phyloP scores from a whole-genome alignment of 2,113 vertebrate species.

The Leptosomus discolor region DNA sequence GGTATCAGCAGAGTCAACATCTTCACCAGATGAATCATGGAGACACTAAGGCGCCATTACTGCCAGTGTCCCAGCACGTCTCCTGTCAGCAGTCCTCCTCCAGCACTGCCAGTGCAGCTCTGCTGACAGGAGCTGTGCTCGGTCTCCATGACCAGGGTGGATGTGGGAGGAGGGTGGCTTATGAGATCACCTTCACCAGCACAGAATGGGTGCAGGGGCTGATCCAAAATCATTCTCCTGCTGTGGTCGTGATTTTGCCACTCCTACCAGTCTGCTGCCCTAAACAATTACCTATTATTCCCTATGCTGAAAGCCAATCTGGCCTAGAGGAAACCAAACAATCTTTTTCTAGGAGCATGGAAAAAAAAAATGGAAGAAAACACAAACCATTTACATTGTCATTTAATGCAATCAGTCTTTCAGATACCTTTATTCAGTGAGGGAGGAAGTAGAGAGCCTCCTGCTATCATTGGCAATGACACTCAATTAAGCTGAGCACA shows the following conservation, averaged over 20 bases:
- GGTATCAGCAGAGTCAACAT: neutral
- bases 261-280: neutral
- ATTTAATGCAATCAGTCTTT: conserved; percentile 22
- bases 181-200: neutral
- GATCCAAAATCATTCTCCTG: neutral
- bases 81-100: neutral
- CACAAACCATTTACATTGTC: neutral
- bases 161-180: neutral
- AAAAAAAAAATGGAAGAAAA: neutral
- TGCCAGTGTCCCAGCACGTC: rapidly evolving
- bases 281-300: neutral
- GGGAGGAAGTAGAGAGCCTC: neutral
- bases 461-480: conserved; percentile 62
- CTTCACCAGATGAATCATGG: neutral
- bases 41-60: neutral
- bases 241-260: neutral
- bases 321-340: neutral
- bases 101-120: rapidly evolving
- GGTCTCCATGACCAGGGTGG: rapidly evolving
- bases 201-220: neutral
- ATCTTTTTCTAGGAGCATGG: neutral
- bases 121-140: neutral
- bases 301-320: neutral
- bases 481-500: conserved; percentile 72
- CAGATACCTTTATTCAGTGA: conserved; percentile 28